phyloP scores from a whole-genome alignment of 2,888 invertebrate genomes.

The Blastobasis adustella region DNA sequence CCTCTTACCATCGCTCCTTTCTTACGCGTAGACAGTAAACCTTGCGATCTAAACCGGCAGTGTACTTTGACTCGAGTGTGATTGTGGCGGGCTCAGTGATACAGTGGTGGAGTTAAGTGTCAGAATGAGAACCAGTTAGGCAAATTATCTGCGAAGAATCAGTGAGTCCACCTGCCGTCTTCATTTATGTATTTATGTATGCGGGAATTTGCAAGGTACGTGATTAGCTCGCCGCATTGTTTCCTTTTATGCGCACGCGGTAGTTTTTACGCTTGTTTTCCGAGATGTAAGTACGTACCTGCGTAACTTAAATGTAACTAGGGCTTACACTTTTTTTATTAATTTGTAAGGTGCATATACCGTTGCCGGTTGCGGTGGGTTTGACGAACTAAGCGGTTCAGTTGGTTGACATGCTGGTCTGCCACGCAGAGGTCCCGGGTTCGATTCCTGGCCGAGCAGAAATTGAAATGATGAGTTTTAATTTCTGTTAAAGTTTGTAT shows the following conservation, averaged over 20 bases:
- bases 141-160: conserved; percentile 66
- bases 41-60: conserved; percentile 11
- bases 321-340: too few species aligned
- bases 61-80: conserved; percentile 14
- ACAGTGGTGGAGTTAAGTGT: conserved; percentile 35
- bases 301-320: background rate
- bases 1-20: too few species aligned
- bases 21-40: too few species aligned
- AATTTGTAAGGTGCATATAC: too few species aligned
- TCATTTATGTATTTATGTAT: conserved; percentile 36
- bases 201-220: conserved; percentile 6
- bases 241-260: conserved; percentile 7
- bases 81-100: conserved; percentile 10
- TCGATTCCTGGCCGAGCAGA: too few species aligned
- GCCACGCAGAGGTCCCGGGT: too few species aligned
- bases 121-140: conserved; percentile 62
- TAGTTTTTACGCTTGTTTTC: background rate
- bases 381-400: too few species aligned
- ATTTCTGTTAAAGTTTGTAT: too few species aligned
- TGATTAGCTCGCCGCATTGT: conserved; percentile 8
- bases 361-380: too few species aligned
- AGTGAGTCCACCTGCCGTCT: conserved; percentile 62
- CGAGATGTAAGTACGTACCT: background rate
- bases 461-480: too few species aligned
- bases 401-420: too few species aligned